Evolutionary conservation across 1,140 invertebrate species (phyloP), one percentile per base, ranked within the genome.

Genomic region (Rhyzopertha dominica): DNA sequence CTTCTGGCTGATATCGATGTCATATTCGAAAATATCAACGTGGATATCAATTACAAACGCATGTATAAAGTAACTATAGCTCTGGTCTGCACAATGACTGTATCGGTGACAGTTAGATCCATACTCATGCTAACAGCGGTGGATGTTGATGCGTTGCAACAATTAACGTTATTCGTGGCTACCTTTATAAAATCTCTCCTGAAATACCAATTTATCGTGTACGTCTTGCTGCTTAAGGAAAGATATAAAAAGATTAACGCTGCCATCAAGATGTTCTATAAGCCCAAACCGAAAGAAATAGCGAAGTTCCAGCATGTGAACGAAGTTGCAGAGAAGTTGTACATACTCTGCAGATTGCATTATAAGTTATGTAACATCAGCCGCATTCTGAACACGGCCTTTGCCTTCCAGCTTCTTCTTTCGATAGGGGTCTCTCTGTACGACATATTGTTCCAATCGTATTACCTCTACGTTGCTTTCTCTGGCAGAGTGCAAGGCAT

Each of bases 341-440:
- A 43, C 12, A 13, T 24, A n/a, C 26, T 43, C 10, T 43, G 42
- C 12, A 29, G 42, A 4, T 14, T 43, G 19, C 42, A 43, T 36
- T 43, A 43, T 14, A 43, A 43, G 18, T 16, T 43, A 10, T 20
- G 28, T 5, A 22, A 23, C 23, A 24, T 43, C 7, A 14, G 23
- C 19, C 29, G 32, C 24, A 34, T 34, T 24, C 19, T 43, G 17
- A 43, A 43, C 19, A 12, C 29, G 12, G 31, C 42, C 2, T 43
- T 43, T 25, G 17, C 42, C 13, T 29, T 43, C n/a, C 42, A 43
- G 12, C 24, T 43, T 5, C 23, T 43, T 2, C 9, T 31, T 2
- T 43, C 42, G n/a, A 34, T 43, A 16, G 42, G n/a, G 5, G 42
- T 43, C 3, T 43, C 42, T 12, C 20, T 43, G 19, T 31, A 18